These are phyloP conservation scores for Hedya salicella DNA, from an alignment of 2,888 invertebrate species.

Conservation along the genomic window DNA sequence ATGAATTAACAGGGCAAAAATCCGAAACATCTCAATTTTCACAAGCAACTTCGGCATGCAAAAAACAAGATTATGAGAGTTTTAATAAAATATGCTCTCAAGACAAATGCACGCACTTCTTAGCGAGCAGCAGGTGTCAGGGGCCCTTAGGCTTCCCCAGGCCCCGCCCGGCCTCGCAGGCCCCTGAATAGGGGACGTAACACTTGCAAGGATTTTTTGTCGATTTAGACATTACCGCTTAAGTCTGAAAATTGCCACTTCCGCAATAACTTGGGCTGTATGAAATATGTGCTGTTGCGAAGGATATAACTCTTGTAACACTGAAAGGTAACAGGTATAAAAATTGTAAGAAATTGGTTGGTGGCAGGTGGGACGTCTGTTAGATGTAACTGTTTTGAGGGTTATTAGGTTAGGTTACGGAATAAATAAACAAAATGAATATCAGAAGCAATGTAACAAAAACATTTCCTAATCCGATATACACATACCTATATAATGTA, in stretches of 20 bases:
- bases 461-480: no score
- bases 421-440: no score
- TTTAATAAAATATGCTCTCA: conserved; percentile 40
- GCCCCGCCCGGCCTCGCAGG: not conserved
- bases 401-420: not conserved
- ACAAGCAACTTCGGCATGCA: not conserved
- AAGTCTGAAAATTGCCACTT: conserved; percentile 42
- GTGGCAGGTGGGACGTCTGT: not conserved
- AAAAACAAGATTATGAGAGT: conserved; percentile 23
- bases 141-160: conserved; percentile 33
- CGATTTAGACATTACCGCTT: conserved; percentile 49
- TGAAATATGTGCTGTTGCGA: conserved; percentile 35
- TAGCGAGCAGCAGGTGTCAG: conserved; percentile 54
- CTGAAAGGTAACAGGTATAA: conserved; percentile 2
- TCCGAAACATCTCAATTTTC: not conserved
- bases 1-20: not conserved
- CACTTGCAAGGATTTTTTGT: conserved; percentile 50
- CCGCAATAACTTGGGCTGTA: conserved; percentile 35
- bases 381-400: not conserved
- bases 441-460: no score
- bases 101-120: conserved; percentile 53
- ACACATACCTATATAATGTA: no score
- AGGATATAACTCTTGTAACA: conserved; percentile 28
- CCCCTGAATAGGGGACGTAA: conserved; percentile 47
- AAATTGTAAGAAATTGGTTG: not conserved